Evolutionary conservation across 2,113 vertebrate genomes (phyloP).

Genomic region (Rhipidura dahli): DNA sequence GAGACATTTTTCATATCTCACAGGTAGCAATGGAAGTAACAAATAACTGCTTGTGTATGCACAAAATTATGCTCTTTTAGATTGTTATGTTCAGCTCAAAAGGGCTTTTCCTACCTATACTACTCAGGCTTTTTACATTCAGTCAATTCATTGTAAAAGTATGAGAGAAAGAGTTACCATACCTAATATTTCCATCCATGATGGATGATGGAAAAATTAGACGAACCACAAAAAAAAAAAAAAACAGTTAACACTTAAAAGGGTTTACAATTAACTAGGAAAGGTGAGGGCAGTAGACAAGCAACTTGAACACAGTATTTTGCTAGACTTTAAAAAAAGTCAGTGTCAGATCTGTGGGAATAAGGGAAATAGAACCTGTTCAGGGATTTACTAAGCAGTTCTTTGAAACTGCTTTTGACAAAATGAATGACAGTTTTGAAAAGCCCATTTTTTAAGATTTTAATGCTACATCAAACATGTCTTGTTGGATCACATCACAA

Average conservation of each 20-base stretch:
- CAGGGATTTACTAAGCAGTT: not conserved
- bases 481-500: slow-evolving; percentile 49
- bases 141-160: not conserved
- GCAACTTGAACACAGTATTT: not conserved
- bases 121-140: not conserved
- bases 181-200: not conserved
- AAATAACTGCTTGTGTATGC: not conserved
- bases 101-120: not conserved
- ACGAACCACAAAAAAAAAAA: not conserved
- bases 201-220: not conserved
- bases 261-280: not conserved
- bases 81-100: not conserved
- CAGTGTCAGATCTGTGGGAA: not conserved
- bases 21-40: not conserved
- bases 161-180: not conserved
- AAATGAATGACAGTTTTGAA: slow-evolving; percentile 55
- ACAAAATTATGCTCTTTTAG: not conserved
- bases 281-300: not conserved
- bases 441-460: slow-evolving; percentile 46
- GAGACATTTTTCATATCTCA: not conserved
- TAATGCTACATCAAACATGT: slow-evolving; percentile 57
- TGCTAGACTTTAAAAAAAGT: not conserved
- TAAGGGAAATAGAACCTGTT: not conserved
- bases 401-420: slow-evolving; percentile 45
- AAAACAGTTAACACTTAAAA: not conserved